phyloP scores from a whole-genome alignment of 2,888 invertebrate genomes.

The Horisme vitalbata region DNA sequence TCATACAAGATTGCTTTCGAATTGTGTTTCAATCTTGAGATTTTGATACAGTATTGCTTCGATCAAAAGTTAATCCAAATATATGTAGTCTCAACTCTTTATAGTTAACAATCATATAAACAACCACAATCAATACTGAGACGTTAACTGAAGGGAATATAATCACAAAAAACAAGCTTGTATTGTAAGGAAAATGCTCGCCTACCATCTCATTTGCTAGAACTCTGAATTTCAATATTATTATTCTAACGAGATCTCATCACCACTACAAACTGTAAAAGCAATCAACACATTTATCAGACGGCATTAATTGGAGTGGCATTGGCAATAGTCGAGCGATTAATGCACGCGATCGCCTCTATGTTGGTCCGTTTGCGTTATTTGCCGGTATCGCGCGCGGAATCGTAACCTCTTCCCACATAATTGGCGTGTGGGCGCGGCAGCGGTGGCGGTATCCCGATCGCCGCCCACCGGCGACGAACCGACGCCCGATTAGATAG shows the following conservation, averaged over 20 bases:
- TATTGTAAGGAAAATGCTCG: too few relatives aligned
- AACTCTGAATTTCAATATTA: too few relatives aligned
- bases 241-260: slow-evolving; percentile 17
- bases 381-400: slow-evolving; percentile 64
- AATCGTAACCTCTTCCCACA: slow-evolving; percentile 81
- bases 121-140: too few relatives aligned
- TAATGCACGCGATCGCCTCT: slow-evolving; percentile 62
- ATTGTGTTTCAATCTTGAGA: slow-evolving; percentile 14
- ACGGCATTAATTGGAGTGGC: slow-evolving; percentile 63
- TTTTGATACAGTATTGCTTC: neutral
- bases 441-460: slow-evolving; percentile 70
- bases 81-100: too few relatives aligned
- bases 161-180: too few relatives aligned
- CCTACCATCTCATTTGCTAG: too few relatives aligned
- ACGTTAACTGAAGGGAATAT: too few relatives aligned
- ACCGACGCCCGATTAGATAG: slow-evolving; percentile 75
- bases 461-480: slow-evolving; percentile 77
- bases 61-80: too few relatives aligned
- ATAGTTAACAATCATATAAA: too few relatives aligned
- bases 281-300: slow-evolving; percentile 49
- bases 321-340: slow-evolving; percentile 69
- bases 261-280: slow-evolving; percentile 34
- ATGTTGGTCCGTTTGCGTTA: slow-evolving; percentile 67
- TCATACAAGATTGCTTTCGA: slow-evolving; percentile 18
- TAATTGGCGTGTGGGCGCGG: slow-evolving; percentile 81